Percentiles rank a stretch among this genome's conserved stretches.
These are phyloP conservation scores for Chrysolina americana DNA, from an alignment of 2,888 invertebrate genomes.

Conservation along the genomic window DNA sequence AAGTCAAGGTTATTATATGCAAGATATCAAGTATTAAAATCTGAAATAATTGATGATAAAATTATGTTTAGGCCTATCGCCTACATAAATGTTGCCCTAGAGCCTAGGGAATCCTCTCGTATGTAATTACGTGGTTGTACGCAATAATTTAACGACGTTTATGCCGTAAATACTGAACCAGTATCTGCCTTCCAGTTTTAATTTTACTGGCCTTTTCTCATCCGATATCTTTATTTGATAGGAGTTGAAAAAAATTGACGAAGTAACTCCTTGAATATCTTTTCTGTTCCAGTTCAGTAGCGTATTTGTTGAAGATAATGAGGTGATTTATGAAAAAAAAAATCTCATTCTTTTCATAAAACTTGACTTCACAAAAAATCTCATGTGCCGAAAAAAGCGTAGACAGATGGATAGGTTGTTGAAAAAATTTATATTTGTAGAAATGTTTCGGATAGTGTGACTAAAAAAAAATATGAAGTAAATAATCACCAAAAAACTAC, in stretches of 20 bases:
- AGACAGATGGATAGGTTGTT: no score
- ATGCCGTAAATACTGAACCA: conserved; percentile 49
- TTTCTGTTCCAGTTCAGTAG: not conserved
- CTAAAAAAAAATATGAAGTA: no score
- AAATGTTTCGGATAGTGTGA: no score
- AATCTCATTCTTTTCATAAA: no score
- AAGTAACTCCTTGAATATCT: not conserved
- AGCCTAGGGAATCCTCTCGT: conserved; percentile 47
- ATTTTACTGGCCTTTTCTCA: conserved; percentile 43
- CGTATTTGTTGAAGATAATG: no score
- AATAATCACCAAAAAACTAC: no score
- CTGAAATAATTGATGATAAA: conserved; percentile 58
- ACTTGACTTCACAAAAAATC: no score
- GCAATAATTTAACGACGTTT: conserved; percentile 51
- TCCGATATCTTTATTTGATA: conserved; percentile 44
- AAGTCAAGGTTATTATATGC: conserved; percentile 50
- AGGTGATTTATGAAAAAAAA: no score
- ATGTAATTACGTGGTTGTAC: conserved; percentile 52
- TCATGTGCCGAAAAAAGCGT: no score
- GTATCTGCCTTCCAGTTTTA: conserved; percentile 45
- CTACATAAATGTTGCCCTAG: conserved; percentile 56
- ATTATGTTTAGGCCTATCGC: conserved; percentile 56
- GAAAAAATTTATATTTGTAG: no score
- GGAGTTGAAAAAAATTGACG: not conserved
- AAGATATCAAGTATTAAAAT: conserved; percentile 55